Evolutionary conservation across 1,140 invertebrate species (phyloP).

Genomic region (Diachasma alloeum): DNA sequence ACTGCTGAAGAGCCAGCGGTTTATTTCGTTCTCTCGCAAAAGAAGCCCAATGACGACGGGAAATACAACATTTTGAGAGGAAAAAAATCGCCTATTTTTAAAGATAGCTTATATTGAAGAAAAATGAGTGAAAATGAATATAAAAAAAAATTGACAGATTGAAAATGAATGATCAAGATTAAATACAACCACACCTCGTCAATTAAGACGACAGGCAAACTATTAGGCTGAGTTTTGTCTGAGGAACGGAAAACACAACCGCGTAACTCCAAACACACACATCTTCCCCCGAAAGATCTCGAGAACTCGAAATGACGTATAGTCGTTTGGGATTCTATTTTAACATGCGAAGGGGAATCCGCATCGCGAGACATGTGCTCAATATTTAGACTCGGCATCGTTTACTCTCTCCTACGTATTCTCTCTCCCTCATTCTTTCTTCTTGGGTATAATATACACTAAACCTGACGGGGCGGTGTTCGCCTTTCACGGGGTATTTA

Average conservation of each 20-base stretch:
- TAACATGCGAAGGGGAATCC: constrained; percentile 23
- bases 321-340: constrained; percentile 30
- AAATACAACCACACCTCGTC: constrained; percentile 32
- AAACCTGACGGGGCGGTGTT: constrained; percentile 16
- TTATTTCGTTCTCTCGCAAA: not conserved
- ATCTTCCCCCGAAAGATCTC: constrained; percentile 6
- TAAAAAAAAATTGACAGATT: not conserved
- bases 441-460: not conserved
- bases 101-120: too few relatives aligned
- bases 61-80: too few relatives aligned
- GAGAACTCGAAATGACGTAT: constrained; percentile 34
- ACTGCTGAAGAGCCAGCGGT: not conserved
- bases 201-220: constrained; percentile 51
- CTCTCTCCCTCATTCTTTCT: constrained; percentile 13
- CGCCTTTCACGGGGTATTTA: constrained; percentile 25
- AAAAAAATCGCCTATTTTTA: too few relatives aligned
- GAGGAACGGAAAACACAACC: constrained; percentile 35
- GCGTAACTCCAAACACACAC: constrained; percentile 43
- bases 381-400: constrained; percentile 32
- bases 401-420: not conserved
- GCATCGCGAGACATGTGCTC: constrained; percentile 32
- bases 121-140: too few relatives aligned
- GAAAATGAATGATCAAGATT: not conserved
- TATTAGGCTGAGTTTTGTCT: constrained; percentile 46
- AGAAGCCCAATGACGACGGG: too few relatives aligned